Percentiles rank a stretch among this genome's conserved stretches.
phyloP scores from a whole-genome alignment of 2,888 invertebrate species.

The Ormyrus thymus region DNA sequence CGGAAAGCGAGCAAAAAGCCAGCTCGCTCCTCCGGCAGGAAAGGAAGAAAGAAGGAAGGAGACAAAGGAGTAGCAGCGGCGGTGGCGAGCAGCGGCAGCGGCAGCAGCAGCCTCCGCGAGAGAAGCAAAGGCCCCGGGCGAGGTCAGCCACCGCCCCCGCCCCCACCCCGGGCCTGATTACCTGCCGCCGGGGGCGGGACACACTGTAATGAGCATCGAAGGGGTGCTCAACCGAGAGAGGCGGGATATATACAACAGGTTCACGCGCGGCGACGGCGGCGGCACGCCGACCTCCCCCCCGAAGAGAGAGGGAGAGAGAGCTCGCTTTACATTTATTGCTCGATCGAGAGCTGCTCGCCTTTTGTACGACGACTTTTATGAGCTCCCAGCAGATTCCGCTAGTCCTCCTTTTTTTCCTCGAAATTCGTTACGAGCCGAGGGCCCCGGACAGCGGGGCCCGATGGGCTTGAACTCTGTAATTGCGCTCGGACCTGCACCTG shows the following conservation, averaged over 20 bases:
- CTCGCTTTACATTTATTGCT: slow-evolving; percentile 48
- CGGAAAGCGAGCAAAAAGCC: slow-evolving; percentile 13
- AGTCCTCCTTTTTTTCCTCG: neutral
- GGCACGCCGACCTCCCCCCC: neutral
- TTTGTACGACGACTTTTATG: slow-evolving; percentile 43
- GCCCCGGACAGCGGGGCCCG: neutral
- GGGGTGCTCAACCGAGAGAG: slow-evolving; percentile 70
- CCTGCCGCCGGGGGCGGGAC: slow-evolving; percentile 74
- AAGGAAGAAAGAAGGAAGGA: slow-evolving; percentile 41
- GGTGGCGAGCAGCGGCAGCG: slow-evolving; percentile 74
- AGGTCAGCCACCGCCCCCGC: slow-evolving; percentile 73
- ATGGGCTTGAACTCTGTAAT: slow-evolving; percentile 33
- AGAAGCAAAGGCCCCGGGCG: slow-evolving; percentile 72
- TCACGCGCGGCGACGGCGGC: slow-evolving; percentile 10
- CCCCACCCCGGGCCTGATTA: slow-evolving; percentile 70
- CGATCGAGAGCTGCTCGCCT: slow-evolving; percentile 34
- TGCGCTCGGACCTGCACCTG: neutral
- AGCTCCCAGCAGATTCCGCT: neutral
- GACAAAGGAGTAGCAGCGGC: slow-evolving; percentile 62
- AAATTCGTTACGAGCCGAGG: slow-evolving; percentile 32
- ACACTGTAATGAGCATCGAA: slow-evolving; percentile 73
- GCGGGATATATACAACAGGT: slow-evolving; percentile 8
- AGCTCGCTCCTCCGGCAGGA: neutral
- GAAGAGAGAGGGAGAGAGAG: neutral
- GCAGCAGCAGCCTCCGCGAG: slow-evolving; percentile 67